These are phyloP conservation scores for Pristionchus fissidentatus DNA, from an alignment of 2,888 invertebrate genomes.

Conservation along the genomic window DNA sequence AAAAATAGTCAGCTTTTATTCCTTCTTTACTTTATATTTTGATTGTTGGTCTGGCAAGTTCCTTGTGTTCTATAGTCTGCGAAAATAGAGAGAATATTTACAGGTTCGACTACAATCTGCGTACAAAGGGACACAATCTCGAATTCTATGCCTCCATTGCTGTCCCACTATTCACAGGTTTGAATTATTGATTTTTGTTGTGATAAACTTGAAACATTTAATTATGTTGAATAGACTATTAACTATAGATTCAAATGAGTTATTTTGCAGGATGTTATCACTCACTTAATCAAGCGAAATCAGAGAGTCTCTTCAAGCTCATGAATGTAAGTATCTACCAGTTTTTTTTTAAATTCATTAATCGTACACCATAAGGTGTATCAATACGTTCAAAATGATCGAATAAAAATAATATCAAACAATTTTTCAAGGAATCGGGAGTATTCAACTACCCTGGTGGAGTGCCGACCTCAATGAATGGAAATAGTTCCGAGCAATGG, in stretches of 20 bases:
- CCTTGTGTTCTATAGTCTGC: no score
- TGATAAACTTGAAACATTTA: neutral
- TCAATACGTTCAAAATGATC: neutral
- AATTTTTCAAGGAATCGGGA: constrained; percentile 57
- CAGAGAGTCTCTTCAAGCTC: constrained; percentile 60
- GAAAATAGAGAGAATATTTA: neutral
- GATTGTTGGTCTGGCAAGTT: no score
- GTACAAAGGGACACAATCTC: constrained; percentile 61
- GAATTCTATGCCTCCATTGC: constrained; percentile 78
- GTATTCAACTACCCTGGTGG: constrained; percentile 66
- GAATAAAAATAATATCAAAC: constrained; percentile 19
- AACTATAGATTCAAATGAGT: neutral
- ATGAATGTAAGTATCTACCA: constrained; percentile 55
- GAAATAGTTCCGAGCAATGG: constrained; percentile 82
- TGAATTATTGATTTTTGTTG: neutral
- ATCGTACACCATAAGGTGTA: no score
- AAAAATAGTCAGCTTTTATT: no score
- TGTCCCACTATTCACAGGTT: constrained; percentile 84
- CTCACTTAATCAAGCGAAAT: constrained; percentile 60
- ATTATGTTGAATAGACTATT: neutral
- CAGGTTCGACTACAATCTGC: constrained; percentile 66
- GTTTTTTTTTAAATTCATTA: neutral
- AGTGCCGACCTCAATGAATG: constrained; percentile 64
- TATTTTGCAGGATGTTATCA: constrained; percentile 60
- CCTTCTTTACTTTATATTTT: no score